phyloP scores from a whole-genome alignment of 2,113 vertebrate genomes.

The Ailuropoda melanoleuca region DNA sequence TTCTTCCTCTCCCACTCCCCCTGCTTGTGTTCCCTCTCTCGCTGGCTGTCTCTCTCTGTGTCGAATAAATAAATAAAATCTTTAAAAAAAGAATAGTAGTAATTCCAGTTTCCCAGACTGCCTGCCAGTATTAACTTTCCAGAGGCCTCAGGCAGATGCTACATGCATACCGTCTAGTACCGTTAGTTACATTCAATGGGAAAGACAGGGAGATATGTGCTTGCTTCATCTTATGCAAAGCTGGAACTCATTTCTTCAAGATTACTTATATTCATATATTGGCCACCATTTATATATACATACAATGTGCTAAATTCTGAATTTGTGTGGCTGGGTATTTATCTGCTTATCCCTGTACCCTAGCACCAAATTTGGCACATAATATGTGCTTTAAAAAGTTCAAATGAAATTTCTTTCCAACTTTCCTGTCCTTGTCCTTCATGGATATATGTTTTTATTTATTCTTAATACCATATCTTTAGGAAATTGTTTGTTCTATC shows the following conservation, averaged over 20 bases:
- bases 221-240: not conserved
- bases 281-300: not conserved
- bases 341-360: not conserved
- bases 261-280: not conserved
- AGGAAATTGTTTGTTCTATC: not conserved
- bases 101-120: not conserved
- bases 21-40: no score
- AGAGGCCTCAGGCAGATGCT: not conserved
- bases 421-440: not conserved
- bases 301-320: not conserved
- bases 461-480: not conserved
- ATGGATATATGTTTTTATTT: not conserved
- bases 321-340: not conserved
- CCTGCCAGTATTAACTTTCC: not conserved
- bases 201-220: not conserved
- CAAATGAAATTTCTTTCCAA: slow-evolving; percentile 18
- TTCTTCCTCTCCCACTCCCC: no score
- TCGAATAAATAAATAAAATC: no score
- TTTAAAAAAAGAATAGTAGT: no score
- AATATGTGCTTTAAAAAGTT: slow-evolving; percentile 22
- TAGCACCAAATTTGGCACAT: not conserved
- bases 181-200: not conserved
- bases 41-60: no score
- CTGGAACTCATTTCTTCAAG: not conserved
- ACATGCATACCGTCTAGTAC: no score